Evolutionary conservation across 2,113 vertebrate genomes (phyloP).

Genomic region (Panthera uncia): DNA sequence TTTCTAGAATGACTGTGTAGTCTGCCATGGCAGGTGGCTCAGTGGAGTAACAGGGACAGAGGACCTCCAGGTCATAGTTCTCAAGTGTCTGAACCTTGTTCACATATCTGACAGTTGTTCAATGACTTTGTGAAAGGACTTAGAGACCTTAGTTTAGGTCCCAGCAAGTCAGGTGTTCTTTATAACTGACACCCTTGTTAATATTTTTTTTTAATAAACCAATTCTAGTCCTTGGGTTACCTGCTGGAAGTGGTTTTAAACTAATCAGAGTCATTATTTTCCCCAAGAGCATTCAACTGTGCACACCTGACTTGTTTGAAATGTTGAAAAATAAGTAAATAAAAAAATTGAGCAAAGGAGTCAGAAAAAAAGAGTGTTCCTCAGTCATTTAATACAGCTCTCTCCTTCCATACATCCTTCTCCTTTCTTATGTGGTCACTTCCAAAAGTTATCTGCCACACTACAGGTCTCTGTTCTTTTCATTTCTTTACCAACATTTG

Average conservation of each 20-base stretch:
- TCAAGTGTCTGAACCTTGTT: constrained; percentile 45
- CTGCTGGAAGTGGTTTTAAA: constrained; percentile 20
- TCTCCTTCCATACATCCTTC: background rate
- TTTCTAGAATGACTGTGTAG: constrained; percentile 27
- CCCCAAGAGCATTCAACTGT: background rate
- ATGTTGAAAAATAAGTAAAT: background rate
- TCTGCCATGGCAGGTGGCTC: background rate
- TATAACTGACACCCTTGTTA: background rate
- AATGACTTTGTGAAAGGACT: constrained; percentile 42
- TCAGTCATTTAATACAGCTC: background rate
- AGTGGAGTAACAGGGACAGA: background rate
- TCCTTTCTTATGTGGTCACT: background rate
- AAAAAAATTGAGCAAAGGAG: background rate
- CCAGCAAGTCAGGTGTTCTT: constrained; percentile 51
- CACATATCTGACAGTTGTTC: constrained; percentile 14
- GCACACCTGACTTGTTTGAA: constrained; percentile 28
- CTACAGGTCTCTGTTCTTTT: constrained; percentile 24
- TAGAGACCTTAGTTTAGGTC: constrained; percentile 29
- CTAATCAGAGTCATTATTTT: background rate
- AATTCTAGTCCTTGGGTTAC: background rate
- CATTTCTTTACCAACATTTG: constrained; percentile 13
- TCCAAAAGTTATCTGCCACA: background rate
- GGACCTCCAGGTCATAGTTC: background rate
- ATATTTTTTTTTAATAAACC: background rate
- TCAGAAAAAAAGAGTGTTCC: background rate